Conservation (phyloP, 2,888 invertebrate species). For the Aporophyla nigra region DNA sequence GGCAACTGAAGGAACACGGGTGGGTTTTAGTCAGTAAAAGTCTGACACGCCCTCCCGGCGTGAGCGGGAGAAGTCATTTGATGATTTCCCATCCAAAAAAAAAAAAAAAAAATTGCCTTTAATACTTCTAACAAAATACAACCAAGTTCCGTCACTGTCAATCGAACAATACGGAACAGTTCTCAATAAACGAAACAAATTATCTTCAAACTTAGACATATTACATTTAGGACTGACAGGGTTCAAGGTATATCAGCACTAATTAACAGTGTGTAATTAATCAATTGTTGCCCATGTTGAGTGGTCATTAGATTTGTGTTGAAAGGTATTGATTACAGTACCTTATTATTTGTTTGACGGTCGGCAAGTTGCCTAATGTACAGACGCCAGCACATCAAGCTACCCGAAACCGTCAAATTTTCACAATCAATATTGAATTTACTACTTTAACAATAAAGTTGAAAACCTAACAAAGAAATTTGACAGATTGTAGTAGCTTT, state of each 20-base stretch:
- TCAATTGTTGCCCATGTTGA: conserved; percentile 55
- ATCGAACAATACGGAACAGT: conserved; percentile 40
- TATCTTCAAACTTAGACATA: conserved; percentile 55
- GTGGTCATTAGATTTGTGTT: conserved; percentile 39
- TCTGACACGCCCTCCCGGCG: too few species aligned
- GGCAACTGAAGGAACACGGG: too few species aligned
- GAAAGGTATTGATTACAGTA: conserved; percentile 51
- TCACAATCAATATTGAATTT: too few species aligned
- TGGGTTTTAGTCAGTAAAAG: too few species aligned
- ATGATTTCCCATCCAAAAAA: too few species aligned
- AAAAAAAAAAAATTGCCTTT: background rate
- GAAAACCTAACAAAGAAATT: too few species aligned
- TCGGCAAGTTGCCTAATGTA: conserved; percentile 21
- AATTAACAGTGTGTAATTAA: conserved; percentile 71
- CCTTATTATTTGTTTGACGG: conserved; percentile 24
- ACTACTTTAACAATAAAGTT: too few species aligned
- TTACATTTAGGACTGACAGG: conserved; percentile 66
- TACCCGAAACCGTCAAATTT: too few species aligned
- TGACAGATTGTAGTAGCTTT: too few species aligned
- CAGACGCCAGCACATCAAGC: too few species aligned
- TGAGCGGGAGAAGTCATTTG: too few species aligned
- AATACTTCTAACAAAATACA: background rate
- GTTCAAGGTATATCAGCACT: conserved; percentile 71
- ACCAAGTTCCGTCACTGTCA: background rate
- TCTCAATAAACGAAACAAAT: conserved; percentile 8